A percentile compares a stretch with the other conserved stretches of the same genome.
These are phyloP conservation scores for Acridotheres tristis DNA, from an alignment of 2,797 vertebrate species.

Conservation along the genomic window DNA sequence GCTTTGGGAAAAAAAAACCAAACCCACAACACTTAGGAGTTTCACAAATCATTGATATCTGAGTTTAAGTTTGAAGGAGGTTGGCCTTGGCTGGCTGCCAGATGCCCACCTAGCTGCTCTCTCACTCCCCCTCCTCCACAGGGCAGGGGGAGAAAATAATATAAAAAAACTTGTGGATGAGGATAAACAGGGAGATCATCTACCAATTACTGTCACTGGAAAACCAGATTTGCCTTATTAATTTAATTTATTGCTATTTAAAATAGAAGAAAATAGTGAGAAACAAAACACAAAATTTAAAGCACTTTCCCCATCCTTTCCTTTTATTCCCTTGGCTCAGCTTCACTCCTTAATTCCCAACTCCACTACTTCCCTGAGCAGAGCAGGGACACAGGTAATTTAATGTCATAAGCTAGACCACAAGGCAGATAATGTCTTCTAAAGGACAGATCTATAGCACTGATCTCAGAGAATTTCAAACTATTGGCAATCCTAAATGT, in stretches of 20 bases:
- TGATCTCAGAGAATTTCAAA: background rate
- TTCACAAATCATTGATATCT: background rate
- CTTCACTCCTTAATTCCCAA: background rate
- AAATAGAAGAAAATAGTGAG: background rate
- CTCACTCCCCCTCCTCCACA: background rate
- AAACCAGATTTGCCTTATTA: background rate
- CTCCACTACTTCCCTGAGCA: background rate
- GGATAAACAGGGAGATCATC: background rate
- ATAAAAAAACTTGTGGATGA: background rate
- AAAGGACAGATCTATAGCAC: background rate
- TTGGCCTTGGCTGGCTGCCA: background rate
- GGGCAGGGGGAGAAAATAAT: background rate
- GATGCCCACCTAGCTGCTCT: background rate
- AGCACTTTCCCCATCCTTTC: background rate
- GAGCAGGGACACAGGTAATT: background rate
- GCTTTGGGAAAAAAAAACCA: background rate
- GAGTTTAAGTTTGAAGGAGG: background rate
- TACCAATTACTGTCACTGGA: background rate
- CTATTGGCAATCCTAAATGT: background rate
- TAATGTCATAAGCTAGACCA: background rate
- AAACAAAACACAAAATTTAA: background rate
- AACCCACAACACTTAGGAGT: rapidly evolving
- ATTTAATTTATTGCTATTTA: background rate
- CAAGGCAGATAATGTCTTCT: background rate
- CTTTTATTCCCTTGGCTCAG: background rate